Base-by-base conservation (phyloP, 2,888 invertebrate genomes). In the Apamea monoglypha region DNA sequence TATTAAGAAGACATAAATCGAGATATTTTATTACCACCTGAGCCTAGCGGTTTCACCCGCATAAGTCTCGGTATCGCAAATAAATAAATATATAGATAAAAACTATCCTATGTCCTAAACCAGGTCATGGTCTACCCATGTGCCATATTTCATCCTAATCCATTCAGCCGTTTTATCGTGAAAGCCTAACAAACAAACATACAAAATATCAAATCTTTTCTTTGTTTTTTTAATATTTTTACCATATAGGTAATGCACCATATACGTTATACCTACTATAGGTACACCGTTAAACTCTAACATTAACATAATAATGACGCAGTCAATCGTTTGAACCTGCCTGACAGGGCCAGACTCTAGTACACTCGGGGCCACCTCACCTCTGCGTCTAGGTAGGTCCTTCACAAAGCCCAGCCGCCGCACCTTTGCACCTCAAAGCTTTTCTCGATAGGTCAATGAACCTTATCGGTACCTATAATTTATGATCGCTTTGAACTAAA, bases 401-500 rank as follows among this genome's bases (percentile, higher is more conserved):
- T 94, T 88, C 83, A 94, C 92, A 92, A 91, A 91, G 93, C 92
- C 90, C 91, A 91, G 92, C 92, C 91, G 86, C 89, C 91, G 88
- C 90, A 90, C 90, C 84, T 87, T 87, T 87, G 86, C 90, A 87
- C 90, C 91, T 90, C 90, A 89, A 85, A 87, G 87, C 82, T 85
- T 84, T 89, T 89, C 84, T 85, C 77, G 88, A 90, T 85, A 85
- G 91, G 90, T 91, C 92, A 87, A 87, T 79, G 93, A 92, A 91
- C 94, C 84, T 85, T 80, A 80, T 77, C 40, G 73, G 77, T 83
- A 68, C 67, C 29, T 74, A 71, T n/a, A 50, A 47, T 79, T 72
- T 66, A 12, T 12, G 63, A 75, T 74, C 74, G 53, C 36, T 76
- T 80, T 71, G 36, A 71, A 40, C 36, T 68, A 25, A 66, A 74